phyloP scores from a whole-genome alignment of 2,113 vertebrate genomes.

The Lynx canadensis region DNA sequence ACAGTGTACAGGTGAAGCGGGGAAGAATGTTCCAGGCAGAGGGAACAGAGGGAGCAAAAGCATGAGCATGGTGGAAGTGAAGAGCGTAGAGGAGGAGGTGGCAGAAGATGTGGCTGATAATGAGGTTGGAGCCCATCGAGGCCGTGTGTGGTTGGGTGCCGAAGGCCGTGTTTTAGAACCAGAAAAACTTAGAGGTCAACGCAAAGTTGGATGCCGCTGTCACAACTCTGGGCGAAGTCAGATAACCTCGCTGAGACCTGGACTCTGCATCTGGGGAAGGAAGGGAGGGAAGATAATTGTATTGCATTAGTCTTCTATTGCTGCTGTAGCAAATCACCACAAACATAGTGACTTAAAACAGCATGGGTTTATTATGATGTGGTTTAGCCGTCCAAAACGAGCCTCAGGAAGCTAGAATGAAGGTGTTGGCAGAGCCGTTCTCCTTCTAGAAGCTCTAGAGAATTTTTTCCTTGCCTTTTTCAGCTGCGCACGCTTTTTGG shows the following conservation, averaged over 20 bases:
- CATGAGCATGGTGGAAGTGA: background rate
- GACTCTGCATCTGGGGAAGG: background rate
- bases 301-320: background rate
- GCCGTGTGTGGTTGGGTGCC: no score
- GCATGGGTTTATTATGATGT: background rate
- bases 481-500: background rate
- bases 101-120: background rate
- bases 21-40: background rate
- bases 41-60: background rate
- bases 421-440: background rate
- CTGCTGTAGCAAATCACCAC: background rate
- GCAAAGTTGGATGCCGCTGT: background rate
- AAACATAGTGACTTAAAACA: background rate
- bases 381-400: background rate
- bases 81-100: no score
- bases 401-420: background rate
- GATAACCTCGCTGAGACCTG: background rate
- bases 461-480: background rate
- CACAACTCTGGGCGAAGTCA: background rate
- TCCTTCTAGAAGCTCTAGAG: background rate
- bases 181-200: background rate
- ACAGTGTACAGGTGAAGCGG: background rate
- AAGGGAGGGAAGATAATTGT: background rate
- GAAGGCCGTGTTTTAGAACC: background rate
- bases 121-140: no score